Base-by-base conservation (phyloP, 2,888 invertebrate species). In the Caenorhabditis japonica region DNA sequence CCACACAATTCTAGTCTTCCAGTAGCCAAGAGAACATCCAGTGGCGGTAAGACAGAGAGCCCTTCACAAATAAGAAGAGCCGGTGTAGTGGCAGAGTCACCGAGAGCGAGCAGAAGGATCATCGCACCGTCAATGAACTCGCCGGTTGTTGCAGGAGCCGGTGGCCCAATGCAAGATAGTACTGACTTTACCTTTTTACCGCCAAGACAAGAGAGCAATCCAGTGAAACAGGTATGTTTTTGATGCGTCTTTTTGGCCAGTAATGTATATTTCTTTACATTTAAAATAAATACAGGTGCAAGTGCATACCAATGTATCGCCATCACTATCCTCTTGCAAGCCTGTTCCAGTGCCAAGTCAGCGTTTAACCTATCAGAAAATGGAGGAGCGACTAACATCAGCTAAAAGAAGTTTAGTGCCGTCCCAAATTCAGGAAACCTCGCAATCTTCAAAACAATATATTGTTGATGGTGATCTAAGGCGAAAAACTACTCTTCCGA, bases 281-380 rank as follows among this genome's bases (percentile, higher is more conserved):
- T n/a, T n/a, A n/a, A n/a, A n/a, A n/a, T n/a, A 8, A 51, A 59
- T 69, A 15, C 59, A 81, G 76, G 80, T 83, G n/a, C 79, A 84
- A 76, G 83, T 80, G 21, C 81, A 78, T 51, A 78, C 79, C 8
- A 72, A 75, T 60, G 70, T 69, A 41, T 61, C 72, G 44, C 68
- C 71, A n/a, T 73, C 62, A 38, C 47, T 68, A 41, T 61, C 58
- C 15, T 75, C 76, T 36, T 76, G 78, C 25, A 79, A 83, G 21
- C 83, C 87, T 0, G 84, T 86, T 0, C 87, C 87, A 3, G 87
- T 87, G 25, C 87, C 87, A 12, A 83, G 82, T 41, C 87, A 87
- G 60, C 73, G 84, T 19, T 41, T 78, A 13, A 82, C 81, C 34
- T 87, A 76, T 62, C 78, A 82, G 7, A 83, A 82, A 46, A 86